Base-by-base conservation (phyloP, 1,140 invertebrate species). In the Drosophila baimaii region DNA sequence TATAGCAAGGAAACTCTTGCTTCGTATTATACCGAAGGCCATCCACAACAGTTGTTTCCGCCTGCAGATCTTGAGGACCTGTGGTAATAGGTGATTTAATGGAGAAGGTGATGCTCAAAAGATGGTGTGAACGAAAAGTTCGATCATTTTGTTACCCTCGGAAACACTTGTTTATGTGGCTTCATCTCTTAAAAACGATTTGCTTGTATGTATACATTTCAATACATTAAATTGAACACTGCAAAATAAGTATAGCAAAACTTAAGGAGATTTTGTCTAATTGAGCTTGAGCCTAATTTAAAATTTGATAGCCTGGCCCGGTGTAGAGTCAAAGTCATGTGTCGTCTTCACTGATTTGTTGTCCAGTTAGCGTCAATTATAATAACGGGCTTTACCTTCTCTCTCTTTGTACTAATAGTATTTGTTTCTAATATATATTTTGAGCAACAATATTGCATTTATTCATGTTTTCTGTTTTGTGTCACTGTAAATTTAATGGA, bases 211-310 rank as follows among this genome's bases (percentile, higher is more conserved):
- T 54, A 54, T 54, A 54, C 31, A 54, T 35, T 54, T 54, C 8
- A 35, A 54, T 54, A 54, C 51, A 54, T 54, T 54, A 54, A 54
- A 54, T 54, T 54, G 51, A 23, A 54, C 51, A 54, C 51, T 54
- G 51, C 51, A 54, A 54, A 54, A 54, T n/a, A 54, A 54, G 51
- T 35, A 54, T 35, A n/a, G 51, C 51, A 54, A 54, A 54, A 54
- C 51, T 54, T 54, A 54, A 54, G 51, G 51, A 54, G 51, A 54
- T 54, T 33, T 12, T 51, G 12, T 49, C 9, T 47, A n/a, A 10
- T 2, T 1, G 5, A 5, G 13, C 31, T 33, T 33, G 17, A 52
- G 49, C 49, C 29, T 52, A 19, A 31, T 21, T 19, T 6, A 19
- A 3, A 51, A 51, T 31, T 19, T 19, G 31, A 31, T 4, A 13